A percentile compares a stretch with the other conserved stretches of the same genome.
Conservation (phyloP, 2,797 vertebrate genomes). For the Syngnathus acus region DNA sequence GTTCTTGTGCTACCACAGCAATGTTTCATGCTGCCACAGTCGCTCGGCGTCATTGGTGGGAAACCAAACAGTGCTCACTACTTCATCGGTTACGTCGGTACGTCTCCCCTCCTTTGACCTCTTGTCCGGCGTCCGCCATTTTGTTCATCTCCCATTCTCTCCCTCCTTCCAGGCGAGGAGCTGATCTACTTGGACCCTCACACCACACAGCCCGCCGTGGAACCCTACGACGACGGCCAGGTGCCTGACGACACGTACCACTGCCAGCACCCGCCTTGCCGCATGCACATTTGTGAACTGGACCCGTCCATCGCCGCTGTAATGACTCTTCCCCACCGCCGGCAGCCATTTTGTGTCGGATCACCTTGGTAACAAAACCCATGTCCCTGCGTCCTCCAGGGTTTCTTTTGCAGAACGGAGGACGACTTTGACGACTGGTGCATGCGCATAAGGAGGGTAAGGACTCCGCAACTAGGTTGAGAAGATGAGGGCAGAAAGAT, state of each 20-base stretch:
- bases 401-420: conserved; percentile 94
- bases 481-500: no score
- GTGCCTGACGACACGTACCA: conserved; percentile 90
- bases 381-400: conserved; percentile 63
- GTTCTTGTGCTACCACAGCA: conserved; percentile 71
- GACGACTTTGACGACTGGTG: conserved; percentile 96
- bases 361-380: neutral
- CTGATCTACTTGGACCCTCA: conserved; percentile 96
- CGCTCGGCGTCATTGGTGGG: conserved; percentile 94
- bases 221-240: conserved; percentile 66
- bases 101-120: conserved; percentile 48
- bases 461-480: conserved; percentile 14
- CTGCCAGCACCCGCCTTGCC: conserved; percentile 93
- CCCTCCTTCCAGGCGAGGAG: conserved; percentile 77
- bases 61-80: conserved; percentile 99
- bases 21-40: conserved; percentile 98
- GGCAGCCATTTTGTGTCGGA: neutral
- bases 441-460: conserved; percentile 86
- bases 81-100: conserved; percentile 98
- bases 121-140: neutral
- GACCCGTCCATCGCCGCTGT: conserved; percentile 97
- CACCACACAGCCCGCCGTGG: conserved; percentile 89
- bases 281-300: conserved; percentile 93
- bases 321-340: conserved; percentile 3
- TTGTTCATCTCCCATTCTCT: neutral